Percentiles rank a stretch among this genome's conserved stretches.
phyloP scores from a whole-genome alignment of 2,797 vertebrate species.

The Aulostomus chinensis region DNA sequence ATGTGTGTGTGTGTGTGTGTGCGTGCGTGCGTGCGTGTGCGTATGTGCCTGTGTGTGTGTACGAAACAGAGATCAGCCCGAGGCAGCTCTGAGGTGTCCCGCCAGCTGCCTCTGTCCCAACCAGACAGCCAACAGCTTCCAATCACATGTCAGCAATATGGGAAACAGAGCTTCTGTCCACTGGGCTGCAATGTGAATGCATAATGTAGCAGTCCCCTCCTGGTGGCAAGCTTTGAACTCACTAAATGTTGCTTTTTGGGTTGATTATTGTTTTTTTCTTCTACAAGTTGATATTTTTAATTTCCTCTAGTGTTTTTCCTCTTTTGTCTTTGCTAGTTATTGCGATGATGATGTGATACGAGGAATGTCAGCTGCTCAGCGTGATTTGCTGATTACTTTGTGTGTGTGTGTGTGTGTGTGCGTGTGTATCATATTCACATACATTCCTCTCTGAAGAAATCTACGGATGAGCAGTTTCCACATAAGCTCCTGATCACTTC shows the following conservation, averaged over 20 bases:
- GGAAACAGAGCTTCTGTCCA: constrained; percentile 80
- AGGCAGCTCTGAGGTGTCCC: constrained; percentile 73
- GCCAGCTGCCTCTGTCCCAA: constrained; percentile 79
- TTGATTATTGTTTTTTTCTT: too few species aligned
- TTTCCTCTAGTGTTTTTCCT: constrained; percentile 21
- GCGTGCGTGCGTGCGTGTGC: constrained; percentile 37
- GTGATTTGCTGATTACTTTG: constrained; percentile 68
- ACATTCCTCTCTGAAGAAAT: constrained; percentile 68
- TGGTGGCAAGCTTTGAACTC: constrained; percentile 58
- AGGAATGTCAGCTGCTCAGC: constrained; percentile 49
- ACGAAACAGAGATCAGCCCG: constrained; percentile 60
- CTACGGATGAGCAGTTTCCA: constrained; percentile 77
- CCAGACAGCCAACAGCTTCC: constrained; percentile 86
- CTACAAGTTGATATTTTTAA: constrained; percentile 28
- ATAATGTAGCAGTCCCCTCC: constrained; percentile 75
- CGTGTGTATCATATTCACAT: constrained; percentile 49
- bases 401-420: constrained; percentile 41
- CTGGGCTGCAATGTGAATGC: constrained; percentile 71
- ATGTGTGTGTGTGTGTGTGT: constrained; percentile 35
- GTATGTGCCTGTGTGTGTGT: constrained; percentile 30
- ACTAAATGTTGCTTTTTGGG: constrained; percentile 32
- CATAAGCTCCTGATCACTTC: constrained; percentile 81
- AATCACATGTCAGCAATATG: constrained; percentile 84
- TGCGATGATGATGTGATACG: constrained; percentile 45
- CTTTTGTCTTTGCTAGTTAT: constrained; percentile 32